Base-by-base conservation (phyloP, 53 echinoderm and acorn worm species). In the Hippasteria phrygiana region DNA sequence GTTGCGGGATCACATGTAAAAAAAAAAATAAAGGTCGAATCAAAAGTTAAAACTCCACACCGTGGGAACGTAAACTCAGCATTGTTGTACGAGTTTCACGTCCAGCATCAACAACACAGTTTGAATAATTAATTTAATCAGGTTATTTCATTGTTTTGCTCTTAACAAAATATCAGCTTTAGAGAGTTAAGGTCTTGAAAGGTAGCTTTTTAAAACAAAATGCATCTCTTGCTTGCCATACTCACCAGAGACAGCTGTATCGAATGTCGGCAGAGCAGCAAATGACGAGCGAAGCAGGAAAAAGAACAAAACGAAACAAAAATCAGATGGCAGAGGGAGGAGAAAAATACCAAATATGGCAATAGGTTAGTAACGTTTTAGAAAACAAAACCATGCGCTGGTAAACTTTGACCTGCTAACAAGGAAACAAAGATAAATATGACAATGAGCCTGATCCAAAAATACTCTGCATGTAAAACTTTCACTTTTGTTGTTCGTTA, bases 261-360 rank as follows among this genome's bases (percentile, higher is more conserved):
- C 9, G 17, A 18, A 5, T 16, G 48, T 20, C 1, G 34, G 47
- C 50, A 29, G 29, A n/a, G 32, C 47, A 50, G 75, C 75, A 42
- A 50, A 32, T 71, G 71, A 24, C 42, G 42, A 85, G 64, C 37
- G 51, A 24, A 71, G 33, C 34, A 47, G 51, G 37, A 1, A 85
- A 85, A 10, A 34, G 22, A 34, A 83, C 48, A 50, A 41, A 85
- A 70, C 42, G 85, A 85, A 69, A 71, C 51, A n/a, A 85, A 85
- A 85, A 83, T 36, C 32, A 70, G 64, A 38, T 43, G 29, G 82
- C 82, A 66, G 45, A 66, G 45, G 27, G 33, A 22, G 0, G 13
- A 80, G 46, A 29, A n/a, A 45, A 65, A 28, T 12, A 17, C 69
- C 34, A 73, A 75, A 75, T 75, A 75, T 48, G 5, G 41, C 16